Base-by-base conservation (phyloP, 1,140 invertebrate genomes). In the Linepithema humile region DNA sequence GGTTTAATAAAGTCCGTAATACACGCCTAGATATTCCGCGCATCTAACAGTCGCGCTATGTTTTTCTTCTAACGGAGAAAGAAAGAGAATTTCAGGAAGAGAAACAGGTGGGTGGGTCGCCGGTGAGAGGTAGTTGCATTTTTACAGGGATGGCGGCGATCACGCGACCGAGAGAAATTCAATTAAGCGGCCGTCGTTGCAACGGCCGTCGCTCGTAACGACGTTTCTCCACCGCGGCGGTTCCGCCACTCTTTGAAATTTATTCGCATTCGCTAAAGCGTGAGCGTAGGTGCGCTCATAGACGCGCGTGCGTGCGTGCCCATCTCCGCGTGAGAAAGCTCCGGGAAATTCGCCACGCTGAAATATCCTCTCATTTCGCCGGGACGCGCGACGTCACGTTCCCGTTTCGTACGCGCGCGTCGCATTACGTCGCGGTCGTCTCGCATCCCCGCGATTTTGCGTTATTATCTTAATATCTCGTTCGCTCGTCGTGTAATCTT, bases 171-270 rank as follows among this genome's bases (percentile, higher is more conserved):
- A 80, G 64, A 69, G 75, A 80, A 80, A 80, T 80, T 80, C 75
- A 80, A 80, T 80, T 80, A 80, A 80, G 75, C 75, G 75, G 75
- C n/a, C 64, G 75, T 80, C 75, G 75, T 80, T 80, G 75, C 69
- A 80, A 80, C 75, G 75, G 50, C 48, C 48, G 75, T 70, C 75
- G 75, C 64, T 80, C 48, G 64, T 80, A 80, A 80, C 75, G 75
- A 80, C 75, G 23, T 80, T 80, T 80, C 75, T 69, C 64, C 75
- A 64, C 50, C 38, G 74, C 32, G 59, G 73, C 43, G 73, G 73
- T 65, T 7, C 73, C 59, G 64, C 26, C 64, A 80, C 75, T 80
- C 75, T 80, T 80, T 80, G 48, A 80, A 80, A 64, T 80, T 80
- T 80, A 80, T 80, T 70, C 75, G 75, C 32, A 80, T 80, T 80